These are phyloP conservation scores for Oscarella lobularis DNA, from an alignment of 37 sponge, comb jelly and placozoan species.

Conservation along the genomic window DNA sequence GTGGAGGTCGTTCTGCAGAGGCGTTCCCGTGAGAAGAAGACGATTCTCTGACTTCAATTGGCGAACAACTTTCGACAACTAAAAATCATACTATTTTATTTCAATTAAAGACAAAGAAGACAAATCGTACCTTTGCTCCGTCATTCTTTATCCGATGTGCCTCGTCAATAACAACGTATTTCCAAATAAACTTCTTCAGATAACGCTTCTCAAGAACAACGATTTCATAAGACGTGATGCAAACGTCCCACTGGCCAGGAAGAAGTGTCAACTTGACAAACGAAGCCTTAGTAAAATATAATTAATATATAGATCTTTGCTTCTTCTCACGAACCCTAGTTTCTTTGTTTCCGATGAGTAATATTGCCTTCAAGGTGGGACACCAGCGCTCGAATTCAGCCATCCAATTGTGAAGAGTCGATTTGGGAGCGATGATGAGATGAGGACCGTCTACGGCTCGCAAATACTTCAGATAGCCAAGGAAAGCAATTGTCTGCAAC, in stretches of 20 bases:
- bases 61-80: constrained; percentile 91
- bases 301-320: too few relatives aligned
- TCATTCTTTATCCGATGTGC: constrained; percentile 99
- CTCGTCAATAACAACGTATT: constrained; percentile 94
- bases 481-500: constrained; percentile 87
- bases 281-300: too few relatives aligned
- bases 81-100: neutral
- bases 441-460: constrained; percentile 74
- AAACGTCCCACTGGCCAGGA: constrained; percentile 89
- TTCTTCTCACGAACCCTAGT: too few relatives aligned
- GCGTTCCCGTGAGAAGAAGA: constrained; percentile 95
- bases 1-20: constrained; percentile 98
- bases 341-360: constrained; percentile 70
- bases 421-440: constrained; percentile 89
- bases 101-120: neutral
- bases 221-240: constrained; percentile 96
- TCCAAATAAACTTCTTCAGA: constrained; percentile 90
- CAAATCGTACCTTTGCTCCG: constrained; percentile 72
- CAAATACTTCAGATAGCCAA: constrained; percentile 85
- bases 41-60: constrained; percentile 82
- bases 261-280: constrained; percentile 71
- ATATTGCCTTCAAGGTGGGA: constrained; percentile 54
- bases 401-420: constrained; percentile 95
- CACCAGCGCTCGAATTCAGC: constrained; percentile 95
- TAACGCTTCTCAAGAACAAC: constrained; percentile 74